Evolutionary conservation across 1,140 invertebrate genomes (phyloP), one percentile per base, ranked within the genome.

Genomic region (Octopus sinensis): DNA sequence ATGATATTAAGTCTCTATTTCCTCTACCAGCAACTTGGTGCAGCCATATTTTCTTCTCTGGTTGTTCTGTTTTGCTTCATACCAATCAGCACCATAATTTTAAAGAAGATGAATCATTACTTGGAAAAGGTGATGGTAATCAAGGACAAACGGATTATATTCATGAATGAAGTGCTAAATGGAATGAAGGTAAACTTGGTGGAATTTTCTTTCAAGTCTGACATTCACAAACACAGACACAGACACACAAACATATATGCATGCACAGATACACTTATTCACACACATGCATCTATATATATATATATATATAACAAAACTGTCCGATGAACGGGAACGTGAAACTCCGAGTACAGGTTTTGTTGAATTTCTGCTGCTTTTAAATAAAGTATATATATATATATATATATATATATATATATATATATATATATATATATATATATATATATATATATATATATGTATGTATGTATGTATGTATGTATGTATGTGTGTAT

Each of bases 1-100:
- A 79, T 98, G 84, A 92, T 90, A 10, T 88, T 97, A 12, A 94
- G 95, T 0, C 89, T 97, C 17, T 96, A 94, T 85, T 96, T 97
- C 91, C 90, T 98, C 4, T 98, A 96, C 95, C 92, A 93, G 23
- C 94, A 94, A 84, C 89, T 93, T 75, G 92, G 85, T 4, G 62
- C 85, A 54, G 76, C 86, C n/a, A 83, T 85, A 13, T 79, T 91
- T 5, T 87, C 86, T 78, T 89, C 90, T 30, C 76, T 91, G 2
- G 79, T 75, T 12, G 84, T 90, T 3, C 85, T 91, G 82, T 73
- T 91, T 13, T 43, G 91, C 4, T 81, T 91, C 76, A 84, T 91
- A 13, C 91, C 90, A 0, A 90, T 97, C 6, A 98, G 98, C 90
- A 95, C 94, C 4, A 92, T 95, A 77, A 94, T 98, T 83, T 96